Evolutionary conservation across 2,113 vertebrate species (phyloP), one percentile per base, ranked within the genome.

Genomic region (Cricetomys ansorgei): DNA sequence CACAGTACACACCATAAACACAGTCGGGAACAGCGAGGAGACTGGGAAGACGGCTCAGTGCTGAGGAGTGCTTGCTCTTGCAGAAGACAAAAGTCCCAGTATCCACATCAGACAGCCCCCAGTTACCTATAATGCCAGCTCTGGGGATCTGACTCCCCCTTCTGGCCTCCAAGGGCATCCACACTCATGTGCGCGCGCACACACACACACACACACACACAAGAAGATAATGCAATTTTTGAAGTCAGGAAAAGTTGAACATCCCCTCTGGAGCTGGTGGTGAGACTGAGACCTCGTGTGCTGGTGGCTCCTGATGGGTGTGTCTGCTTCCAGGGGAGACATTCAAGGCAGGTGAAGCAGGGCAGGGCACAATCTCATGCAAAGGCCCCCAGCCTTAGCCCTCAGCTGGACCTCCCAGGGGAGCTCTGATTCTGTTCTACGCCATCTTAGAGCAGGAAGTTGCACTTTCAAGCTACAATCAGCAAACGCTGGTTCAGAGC

Each of bases 281-380:
- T 3, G 40, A 55, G 72, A 43, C 9, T 25, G 34, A 59, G 34
- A 81, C 9, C 50, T 17, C 19, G 0, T 8, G 4, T 55, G 48
- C 83, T 21, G 19, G 50, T 83, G 70, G 43, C 50, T n/a, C 65
- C 11, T 45, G 45, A 91, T 27, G 70, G 64, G 2, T 9, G 11
- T 16, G 31, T 55, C 45, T 69, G 84, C n/a, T 77, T 40, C 79
- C 43, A 1, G 3, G 29, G 17, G 17, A 40, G 17, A 3, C 1
- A 0, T 21, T 15, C 13, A 9, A 31, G n/a, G 23, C 3, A 21
- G 4, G 7, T 21, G 25, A 64, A 17, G 5, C 64, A 3, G 69
- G 29, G 57, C 10, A 29, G 55, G 31, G 8, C 7, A 6, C 25
- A 7, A 0, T 62, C 31, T 43, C 31, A 9, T 65, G 62, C 89